phyloP scores from a whole-genome alignment of 1,140 invertebrate species.

The Caerostris extrusa region DNA sequence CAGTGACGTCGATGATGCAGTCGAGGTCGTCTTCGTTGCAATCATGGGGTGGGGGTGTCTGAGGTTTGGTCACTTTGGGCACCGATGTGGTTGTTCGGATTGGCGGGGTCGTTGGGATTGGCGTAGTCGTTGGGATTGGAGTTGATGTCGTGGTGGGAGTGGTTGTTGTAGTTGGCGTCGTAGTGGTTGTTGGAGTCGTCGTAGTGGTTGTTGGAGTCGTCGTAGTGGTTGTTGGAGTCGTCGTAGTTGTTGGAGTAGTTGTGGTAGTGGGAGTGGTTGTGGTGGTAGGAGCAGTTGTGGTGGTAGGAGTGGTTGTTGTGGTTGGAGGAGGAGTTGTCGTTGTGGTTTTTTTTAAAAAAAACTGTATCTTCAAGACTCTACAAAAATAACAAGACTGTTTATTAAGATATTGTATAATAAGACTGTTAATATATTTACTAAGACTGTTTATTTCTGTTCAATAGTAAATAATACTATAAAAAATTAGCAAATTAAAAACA shows the following conservation, averaged over 20 bases:
- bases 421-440: too few relatives aligned
- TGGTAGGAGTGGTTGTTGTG: background rate
- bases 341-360: too few relatives aligned
- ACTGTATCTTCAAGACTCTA: too few relatives aligned
- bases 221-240: slow-evolving; percentile 1
- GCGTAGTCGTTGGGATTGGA: background rate
- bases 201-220: slow-evolving; percentile 17
- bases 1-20: slow-evolving; percentile 47
- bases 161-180: slow-evolving; percentile 15
- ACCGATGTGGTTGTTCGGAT: background rate
- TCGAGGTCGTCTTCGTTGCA: slow-evolving; percentile 52
- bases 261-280: background rate
- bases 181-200: background rate
- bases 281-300: background rate
- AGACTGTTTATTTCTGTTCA: too few relatives aligned
- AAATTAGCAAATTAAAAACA: too few relatives aligned
- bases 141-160: background rate
- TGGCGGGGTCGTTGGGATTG: background rate
- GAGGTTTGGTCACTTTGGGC: slow-evolving; percentile 16
- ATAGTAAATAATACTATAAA: too few relatives aligned
- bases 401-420: background rate
- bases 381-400: background rate
- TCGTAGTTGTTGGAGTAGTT: background rate
- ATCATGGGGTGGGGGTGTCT: slow-evolving; percentile 16
- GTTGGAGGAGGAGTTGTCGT: background rate